These are phyloP conservation scores for Eulemur macaco DNA, from an alignment of 2,113 vertebrate genomes.

Conservation along the genomic window DNA sequence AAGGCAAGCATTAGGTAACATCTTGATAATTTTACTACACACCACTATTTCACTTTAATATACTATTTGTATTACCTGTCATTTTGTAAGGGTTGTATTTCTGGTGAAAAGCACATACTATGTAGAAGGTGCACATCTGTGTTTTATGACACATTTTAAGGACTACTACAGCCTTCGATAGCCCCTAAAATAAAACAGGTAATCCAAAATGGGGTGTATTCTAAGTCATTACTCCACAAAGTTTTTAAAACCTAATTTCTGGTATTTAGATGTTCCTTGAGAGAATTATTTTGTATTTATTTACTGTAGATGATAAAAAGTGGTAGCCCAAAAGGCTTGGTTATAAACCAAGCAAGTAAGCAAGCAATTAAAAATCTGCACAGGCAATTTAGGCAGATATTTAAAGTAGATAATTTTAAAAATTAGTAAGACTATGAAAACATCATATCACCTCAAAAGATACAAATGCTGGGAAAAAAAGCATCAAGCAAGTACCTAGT, in stretches of 20 bases:
- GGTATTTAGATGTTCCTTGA: not conserved
- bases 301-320: not conserved
- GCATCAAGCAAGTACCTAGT: not conserved
- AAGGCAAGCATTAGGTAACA: not conserved
- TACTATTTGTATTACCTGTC: not conserved
- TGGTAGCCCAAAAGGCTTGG: not conserved
- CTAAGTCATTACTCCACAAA: not conserved
- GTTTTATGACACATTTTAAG: not conserved
- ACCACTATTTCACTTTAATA: not conserved
- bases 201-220: not conserved
- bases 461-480: not conserved
- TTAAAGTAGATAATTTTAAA: not conserved
- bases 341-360: not conserved
- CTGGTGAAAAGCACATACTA: not conserved
- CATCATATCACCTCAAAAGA: not conserved
- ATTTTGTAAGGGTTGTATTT: not conserved
- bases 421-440: slow-evolving; percentile 33
- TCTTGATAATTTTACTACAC: not conserved
- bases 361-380: not conserved
- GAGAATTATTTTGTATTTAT: slow-evolving; percentile 26
- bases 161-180: not conserved
- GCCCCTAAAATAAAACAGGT: not conserved
- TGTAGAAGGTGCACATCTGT: not conserved
- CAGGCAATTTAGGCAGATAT: not conserved
- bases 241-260: not conserved